Percentiles rank a stretch among this genome's conserved stretches.
Conservation (phyloP, 2,888 invertebrate species). For the Latrodectus elegans region DNA sequence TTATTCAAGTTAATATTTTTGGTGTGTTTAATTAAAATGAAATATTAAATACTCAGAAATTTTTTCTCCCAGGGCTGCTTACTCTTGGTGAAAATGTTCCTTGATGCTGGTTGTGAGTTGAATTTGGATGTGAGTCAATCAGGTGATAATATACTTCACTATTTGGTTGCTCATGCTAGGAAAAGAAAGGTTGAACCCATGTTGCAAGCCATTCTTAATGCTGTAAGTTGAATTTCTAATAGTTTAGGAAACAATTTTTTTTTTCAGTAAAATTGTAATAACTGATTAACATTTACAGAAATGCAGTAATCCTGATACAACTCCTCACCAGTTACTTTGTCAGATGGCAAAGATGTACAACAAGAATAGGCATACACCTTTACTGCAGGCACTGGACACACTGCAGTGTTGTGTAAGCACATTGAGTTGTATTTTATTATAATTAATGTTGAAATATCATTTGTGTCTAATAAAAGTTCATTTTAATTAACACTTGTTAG, state of each 20-base stretch:
- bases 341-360: slow-evolving; percentile 69
- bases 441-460: not conserved
- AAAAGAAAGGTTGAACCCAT: slow-evolving; percentile 69
- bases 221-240: slow-evolving; percentile 45
- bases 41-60: not conserved
- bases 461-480: not conserved
- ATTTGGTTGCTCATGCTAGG: slow-evolving; percentile 74
- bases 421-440: not conserved
- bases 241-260: not conserved
- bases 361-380: slow-evolving; percentile 69
- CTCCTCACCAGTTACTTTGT: slow-evolving; percentile 63
- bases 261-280: not conserved
- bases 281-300: slow-evolving; percentile 35
- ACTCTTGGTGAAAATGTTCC: slow-evolving; percentile 74
- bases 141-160: slow-evolving; percentile 75
- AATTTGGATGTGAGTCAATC: slow-evolving; percentile 73
- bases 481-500: no score
- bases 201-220: slow-evolving; percentile 67
- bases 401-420: slow-evolving; percentile 50
- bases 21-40: slow-evolving; percentile 71
- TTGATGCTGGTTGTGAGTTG: slow-evolving; percentile 74
- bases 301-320: slow-evolving; percentile 52
- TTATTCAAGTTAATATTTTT: not conserved
- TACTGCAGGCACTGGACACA: slow-evolving; percentile 63
- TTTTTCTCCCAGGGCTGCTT: slow-evolving; percentile 72